Evolutionary conservation across 2,888 invertebrate species (phyloP).

Genomic region (Leptodirus hochenwartii): DNA sequence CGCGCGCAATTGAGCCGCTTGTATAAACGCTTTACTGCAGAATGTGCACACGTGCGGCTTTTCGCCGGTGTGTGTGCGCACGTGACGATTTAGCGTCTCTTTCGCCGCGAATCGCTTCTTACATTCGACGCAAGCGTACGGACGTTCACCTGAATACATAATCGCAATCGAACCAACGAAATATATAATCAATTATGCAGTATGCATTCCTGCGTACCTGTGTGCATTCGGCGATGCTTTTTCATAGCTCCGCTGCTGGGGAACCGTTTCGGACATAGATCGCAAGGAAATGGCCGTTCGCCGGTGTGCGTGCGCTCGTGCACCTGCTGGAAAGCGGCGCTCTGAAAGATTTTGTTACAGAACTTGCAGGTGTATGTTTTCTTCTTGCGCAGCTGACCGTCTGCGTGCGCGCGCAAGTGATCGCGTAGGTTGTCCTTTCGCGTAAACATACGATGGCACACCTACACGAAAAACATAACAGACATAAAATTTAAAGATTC

Average conservation of each 20-base stretch:
- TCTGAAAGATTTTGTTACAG: slow-evolving; percentile 48
- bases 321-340: slow-evolving; percentile 37
- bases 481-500: not conserved
- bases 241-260: slow-evolving; percentile 57
- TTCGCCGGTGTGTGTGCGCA: slow-evolving; percentile 33
- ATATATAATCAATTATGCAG: too few relatives aligned
- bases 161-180: too few relatives aligned
- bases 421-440: slow-evolving; percentile 56
- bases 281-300: slow-evolving; percentile 44
- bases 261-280: slow-evolving; percentile 53
- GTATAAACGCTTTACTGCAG: slow-evolving; percentile 70
- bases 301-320: slow-evolving; percentile 50
- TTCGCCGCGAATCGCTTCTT: slow-evolving; percentile 61
- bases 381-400: slow-evolving; percentile 33
- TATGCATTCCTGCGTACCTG: too few relatives aligned
- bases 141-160: too few relatives aligned
- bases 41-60: slow-evolving; percentile 41
- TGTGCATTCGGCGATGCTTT: slow-evolving; percentile 45
- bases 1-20: slow-evolving; percentile 54
- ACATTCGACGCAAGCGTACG: slow-evolving; percentile 55
- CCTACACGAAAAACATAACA: slow-evolving; percentile 25
- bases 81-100: slow-evolving; percentile 41
- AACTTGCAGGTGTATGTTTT: slow-evolving; percentile 40
- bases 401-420: slow-evolving; percentile 50
- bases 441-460: slow-evolving; percentile 42